Conservation (phyloP, 2,888 invertebrate species). For the Magallana nippona region DNA sequence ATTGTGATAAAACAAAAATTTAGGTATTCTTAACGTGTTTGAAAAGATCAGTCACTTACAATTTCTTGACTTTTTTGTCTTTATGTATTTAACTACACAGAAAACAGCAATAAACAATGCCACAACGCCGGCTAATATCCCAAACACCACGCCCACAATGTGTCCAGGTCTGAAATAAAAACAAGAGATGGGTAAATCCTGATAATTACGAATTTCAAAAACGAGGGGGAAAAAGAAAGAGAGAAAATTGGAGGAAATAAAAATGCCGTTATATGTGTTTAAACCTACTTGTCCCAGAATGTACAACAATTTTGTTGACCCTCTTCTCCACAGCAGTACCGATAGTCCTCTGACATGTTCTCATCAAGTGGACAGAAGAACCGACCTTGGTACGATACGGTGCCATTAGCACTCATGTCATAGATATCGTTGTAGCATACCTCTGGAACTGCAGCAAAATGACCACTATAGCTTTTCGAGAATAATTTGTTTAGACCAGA, state of each 20-base stretch:
- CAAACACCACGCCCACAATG: background rate
- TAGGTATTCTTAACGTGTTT: too few species aligned
- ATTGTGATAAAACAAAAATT: too few species aligned
- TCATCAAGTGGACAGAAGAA: background rate
- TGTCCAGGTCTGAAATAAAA: constrained; percentile 24
- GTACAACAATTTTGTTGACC: background rate
- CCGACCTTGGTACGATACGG: background rate
- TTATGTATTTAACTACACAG: background rate
- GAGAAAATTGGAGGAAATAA: background rate
- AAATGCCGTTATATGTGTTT: background rate
- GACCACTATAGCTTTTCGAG: background rate
- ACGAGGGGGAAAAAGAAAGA: background rate
- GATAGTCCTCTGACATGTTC: background rate
- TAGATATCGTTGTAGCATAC: constrained; percentile 1
- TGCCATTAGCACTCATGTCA: background rate
- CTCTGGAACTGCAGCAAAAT: background rate
- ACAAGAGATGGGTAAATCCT: too few species aligned
- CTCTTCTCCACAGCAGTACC: constrained; percentile 2
- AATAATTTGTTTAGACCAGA: too few species aligned
- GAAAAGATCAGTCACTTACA: too few species aligned
- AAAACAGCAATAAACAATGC: background rate
- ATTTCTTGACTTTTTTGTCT: background rate
- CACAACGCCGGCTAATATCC: background rate
- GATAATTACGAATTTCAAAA: background rate
- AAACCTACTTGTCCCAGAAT: constrained; percentile 13